Evolutionary conservation across 2,113 vertebrate genomes (phyloP), one percentile per base, ranked within the genome.

Genomic region (Glaucidium brasilianum): DNA sequence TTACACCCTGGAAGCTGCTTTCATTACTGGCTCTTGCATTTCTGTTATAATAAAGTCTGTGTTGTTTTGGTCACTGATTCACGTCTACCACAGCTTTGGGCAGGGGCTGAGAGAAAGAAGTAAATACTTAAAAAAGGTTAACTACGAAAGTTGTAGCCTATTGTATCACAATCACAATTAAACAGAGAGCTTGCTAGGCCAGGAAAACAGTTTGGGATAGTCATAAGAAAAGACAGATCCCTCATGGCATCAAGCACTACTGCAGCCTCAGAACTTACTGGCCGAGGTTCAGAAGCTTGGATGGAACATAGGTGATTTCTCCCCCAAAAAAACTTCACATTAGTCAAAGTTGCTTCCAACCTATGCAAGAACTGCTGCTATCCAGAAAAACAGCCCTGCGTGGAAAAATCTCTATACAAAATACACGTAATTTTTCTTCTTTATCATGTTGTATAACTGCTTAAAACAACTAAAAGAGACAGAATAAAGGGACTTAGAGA

Each of bases 81-180:
- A 96, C 2, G 97, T 99, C 84, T 98, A 98, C 69, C 97, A 91
- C 87, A 98, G 97, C 97, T 99, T 98, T 30, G 98, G 98, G 30
- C 98, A 98, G 87, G 98, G 98, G 67, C 97, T 99, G 73, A 97
- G 98, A 78, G 98, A 99, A 93, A 98, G 98, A 97, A 98, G 98
- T 99, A 94, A 98, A 98, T 98, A 56, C 47, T 43, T 16, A 5
- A n/a, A 4, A 83, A 83, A 55, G 8, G 2, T 37, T 29, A 25
- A 45, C 52, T 59, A 5, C 11, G 32, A 45, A 19, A 20, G 47
- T 11, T 45, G 30, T 26, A 56, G 32, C 47, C 68, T 50, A 2
- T 11, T 43, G 17, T 63, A 35, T 15, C 71, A n/a, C 35, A 55
- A 53, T 34, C 77, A 49, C 68, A 71, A 23, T 30, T 43, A 41